phyloP scores from a whole-genome alignment of 2,888 invertebrate genomes.

The Pharmacophagus antenor region DNA sequence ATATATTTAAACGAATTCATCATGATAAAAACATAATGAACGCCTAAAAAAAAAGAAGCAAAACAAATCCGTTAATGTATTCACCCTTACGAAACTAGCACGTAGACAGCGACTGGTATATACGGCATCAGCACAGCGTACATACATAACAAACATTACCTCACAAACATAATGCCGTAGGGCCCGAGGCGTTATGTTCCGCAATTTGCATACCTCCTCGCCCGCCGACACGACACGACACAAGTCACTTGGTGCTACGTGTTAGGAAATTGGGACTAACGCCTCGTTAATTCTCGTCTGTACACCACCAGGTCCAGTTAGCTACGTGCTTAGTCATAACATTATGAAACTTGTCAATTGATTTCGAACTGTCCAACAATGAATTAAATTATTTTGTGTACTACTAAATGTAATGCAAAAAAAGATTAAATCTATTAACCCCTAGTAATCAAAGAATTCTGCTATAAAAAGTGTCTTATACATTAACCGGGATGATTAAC shows the following conservation, averaged over 20 bases:
- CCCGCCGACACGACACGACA: slow-evolving; percentile 58
- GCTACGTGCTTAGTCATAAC: slow-evolving; percentile 4
- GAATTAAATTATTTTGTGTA: background rate
- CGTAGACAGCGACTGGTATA: slow-evolving; percentile 35
- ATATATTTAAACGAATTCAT: too few relatives aligned
- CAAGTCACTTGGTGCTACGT: slow-evolving; percentile 55
- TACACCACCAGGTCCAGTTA: slow-evolving; percentile 24
- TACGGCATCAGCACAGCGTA: slow-evolving; percentile 47
- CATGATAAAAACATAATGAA: slow-evolving; percentile 8
- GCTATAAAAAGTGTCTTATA: too few relatives aligned
- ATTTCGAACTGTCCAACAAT: background rate
- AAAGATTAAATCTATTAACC: too few relatives aligned
- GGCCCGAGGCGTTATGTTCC: slow-evolving; percentile 41
- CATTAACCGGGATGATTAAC: too few relatives aligned
- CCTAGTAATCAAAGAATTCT: too few relatives aligned
- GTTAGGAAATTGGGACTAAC: slow-evolving; percentile 44
- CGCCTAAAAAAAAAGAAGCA: slow-evolving; percentile 21
- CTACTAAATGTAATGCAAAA: too few relatives aligned
- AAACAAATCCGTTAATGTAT: slow-evolving; percentile 39
- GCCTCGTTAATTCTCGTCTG: slow-evolving; percentile 37
- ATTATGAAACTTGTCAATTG: slow-evolving; percentile 2
- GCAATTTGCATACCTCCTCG: slow-evolving; percentile 62
- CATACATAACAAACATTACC: slow-evolving; percentile 57
- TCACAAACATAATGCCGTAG: slow-evolving; percentile 56
- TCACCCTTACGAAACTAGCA: slow-evolving; percentile 37